Evolutionary conservation across 64 coral and sea anemone species (phyloP).

Genomic region (Actinia tenebrosa): DNA sequence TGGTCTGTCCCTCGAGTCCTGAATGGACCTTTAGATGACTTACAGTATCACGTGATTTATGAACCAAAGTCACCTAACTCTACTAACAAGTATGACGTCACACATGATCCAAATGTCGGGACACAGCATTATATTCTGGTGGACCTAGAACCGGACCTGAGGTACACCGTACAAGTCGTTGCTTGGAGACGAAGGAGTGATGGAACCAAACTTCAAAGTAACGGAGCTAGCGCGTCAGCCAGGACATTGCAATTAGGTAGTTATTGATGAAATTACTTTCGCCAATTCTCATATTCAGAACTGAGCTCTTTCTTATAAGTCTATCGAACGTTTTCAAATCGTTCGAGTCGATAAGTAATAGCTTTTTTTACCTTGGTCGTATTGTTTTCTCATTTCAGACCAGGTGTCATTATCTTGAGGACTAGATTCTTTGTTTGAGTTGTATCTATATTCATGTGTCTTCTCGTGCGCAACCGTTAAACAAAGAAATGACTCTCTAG

Average conservation of each 20-base stretch:
- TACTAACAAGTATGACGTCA: slow-evolving; percentile 12
- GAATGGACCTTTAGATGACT: slow-evolving; percentile 29
- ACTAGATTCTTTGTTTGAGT: too few species aligned
- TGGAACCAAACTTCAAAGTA: slow-evolving; percentile 16
- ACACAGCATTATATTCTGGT: slow-evolving; percentile 17
- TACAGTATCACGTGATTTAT: slow-evolving; percentile 33
- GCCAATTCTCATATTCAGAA: too few species aligned
- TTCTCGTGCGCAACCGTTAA: too few species aligned
- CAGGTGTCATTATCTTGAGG: too few species aligned
- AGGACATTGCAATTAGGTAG: slow-evolving; percentile 47
- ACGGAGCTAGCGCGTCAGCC: neutral
- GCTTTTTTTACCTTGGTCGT: too few species aligned
- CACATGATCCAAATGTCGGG: neutral
- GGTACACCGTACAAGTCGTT: slow-evolving; percentile 22
- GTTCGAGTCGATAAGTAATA: too few species aligned
- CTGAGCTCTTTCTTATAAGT: too few species aligned
- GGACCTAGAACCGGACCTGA: slow-evolving; percentile 17
- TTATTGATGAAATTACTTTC: neutral
- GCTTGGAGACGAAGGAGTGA: slow-evolving; percentile 39
- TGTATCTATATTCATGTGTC: too few species aligned
- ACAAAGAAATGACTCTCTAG: too few species aligned
- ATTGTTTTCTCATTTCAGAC: too few species aligned
- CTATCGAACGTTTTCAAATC: too few species aligned
- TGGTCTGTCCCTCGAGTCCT: slow-evolving; percentile 29
- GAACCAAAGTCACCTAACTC: slow-evolving; percentile 18